Percentiles rank a stretch among this genome's conserved stretches.
These are phyloP conservation scores for Furcula furcula DNA, from an alignment of 2,888 invertebrate species.

Conservation along the genomic window DNA sequence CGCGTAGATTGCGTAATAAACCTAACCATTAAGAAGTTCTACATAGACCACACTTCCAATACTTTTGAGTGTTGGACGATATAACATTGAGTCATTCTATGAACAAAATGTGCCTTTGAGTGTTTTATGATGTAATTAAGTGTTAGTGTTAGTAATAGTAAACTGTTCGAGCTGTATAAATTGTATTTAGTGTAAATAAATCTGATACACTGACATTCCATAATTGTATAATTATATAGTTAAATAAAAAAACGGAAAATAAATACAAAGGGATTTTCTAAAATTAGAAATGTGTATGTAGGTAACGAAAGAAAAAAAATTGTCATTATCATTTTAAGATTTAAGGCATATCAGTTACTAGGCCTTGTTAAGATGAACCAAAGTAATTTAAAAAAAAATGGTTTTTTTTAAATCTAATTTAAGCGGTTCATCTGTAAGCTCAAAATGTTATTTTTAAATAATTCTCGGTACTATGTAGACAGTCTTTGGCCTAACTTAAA, in stretches of 20 bases:
- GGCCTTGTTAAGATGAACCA: background rate
- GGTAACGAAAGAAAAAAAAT: too few species aligned
- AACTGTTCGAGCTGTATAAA: constrained; percentile 59
- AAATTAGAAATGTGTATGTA: too few species aligned
- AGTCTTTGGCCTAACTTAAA: background rate
- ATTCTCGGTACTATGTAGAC: too few species aligned
- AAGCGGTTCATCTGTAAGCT: background rate
- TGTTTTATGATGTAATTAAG: constrained; percentile 65
- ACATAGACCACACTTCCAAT: constrained; percentile 21
- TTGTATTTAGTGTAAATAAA: constrained; percentile 49
- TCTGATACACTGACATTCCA: constrained; percentile 24
- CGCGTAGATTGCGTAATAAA: constrained; percentile 16
- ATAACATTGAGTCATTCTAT: constrained; percentile 62
- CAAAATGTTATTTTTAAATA: too few species aligned
- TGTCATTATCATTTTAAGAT: background rate
- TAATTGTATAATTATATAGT: constrained; percentile 18
- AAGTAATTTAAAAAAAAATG: background rate
- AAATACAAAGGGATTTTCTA: too few species aligned
- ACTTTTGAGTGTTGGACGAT: too few species aligned
- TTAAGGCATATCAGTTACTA: constrained; percentile 11
- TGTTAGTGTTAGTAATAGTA: constrained; percentile 47
- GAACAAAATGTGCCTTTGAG: constrained; percentile 77
- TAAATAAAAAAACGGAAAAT: too few species aligned
- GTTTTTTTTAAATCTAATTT: too few species aligned
- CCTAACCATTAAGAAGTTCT: constrained; percentile 23